phyloP scores from a whole-genome alignment of 30 jellyfish, hydroid and myxozoan genomes.

The Aurelia sp. region DNA sequence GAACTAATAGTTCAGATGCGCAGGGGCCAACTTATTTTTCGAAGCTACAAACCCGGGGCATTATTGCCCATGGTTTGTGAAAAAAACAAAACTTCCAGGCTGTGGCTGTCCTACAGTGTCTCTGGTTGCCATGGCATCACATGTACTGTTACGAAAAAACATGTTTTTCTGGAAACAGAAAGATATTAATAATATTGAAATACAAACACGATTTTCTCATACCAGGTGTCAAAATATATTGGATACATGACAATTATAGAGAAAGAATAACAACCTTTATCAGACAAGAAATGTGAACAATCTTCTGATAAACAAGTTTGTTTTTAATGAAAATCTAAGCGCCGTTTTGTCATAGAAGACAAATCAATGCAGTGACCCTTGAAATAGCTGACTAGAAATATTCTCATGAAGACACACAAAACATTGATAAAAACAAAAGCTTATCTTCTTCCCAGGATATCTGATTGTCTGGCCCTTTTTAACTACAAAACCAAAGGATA shows the following conservation, averaged over 20 bases:
- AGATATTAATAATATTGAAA: too few species aligned
- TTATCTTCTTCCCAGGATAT: slow-evolving; percentile 33
- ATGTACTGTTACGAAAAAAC: too few species aligned
- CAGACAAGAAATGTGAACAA: background rate
- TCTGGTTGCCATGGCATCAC: too few species aligned
- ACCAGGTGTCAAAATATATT: background rate
- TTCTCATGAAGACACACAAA: background rate
- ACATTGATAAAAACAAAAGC: slow-evolving; percentile 5
- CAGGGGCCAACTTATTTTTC: too few species aligned
- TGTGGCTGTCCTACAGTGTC: too few species aligned
- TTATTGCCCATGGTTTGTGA: too few species aligned
- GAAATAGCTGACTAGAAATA: background rate
- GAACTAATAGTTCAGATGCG: too few species aligned
- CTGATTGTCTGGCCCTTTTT: background rate
- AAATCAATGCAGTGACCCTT: background rate
- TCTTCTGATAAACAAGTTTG: slow-evolving; percentile 15
- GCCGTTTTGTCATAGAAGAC: slow-evolving; percentile 1
- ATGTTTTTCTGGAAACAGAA: too few species aligned
- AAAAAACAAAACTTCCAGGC: too few species aligned
- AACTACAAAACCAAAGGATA: background rate
- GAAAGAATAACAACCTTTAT: background rate
- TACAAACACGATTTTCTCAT: background rate
- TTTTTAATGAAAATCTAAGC: slow-evolving; percentile 14
- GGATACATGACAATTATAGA: background rate
- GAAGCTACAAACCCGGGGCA: too few species aligned